Evolutionary conservation across 2,888 invertebrate species (phyloP), one percentile per base, ranked within the genome.

Genomic region (Galerucella calmariensis): DNA sequence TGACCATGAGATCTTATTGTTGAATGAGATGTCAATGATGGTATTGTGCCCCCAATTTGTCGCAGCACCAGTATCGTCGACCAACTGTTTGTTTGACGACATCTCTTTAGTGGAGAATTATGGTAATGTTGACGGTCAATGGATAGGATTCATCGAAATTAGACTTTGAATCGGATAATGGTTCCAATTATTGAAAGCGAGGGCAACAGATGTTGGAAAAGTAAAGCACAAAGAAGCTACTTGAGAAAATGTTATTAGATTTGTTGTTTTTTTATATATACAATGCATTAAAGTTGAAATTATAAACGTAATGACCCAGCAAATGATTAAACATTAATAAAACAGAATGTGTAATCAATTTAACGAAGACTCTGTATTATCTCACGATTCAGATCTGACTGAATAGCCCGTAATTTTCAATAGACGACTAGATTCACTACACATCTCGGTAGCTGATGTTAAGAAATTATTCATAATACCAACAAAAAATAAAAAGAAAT

Each of bases 371-470:
- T 51, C 53, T 63, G 2, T 6, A 16, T 56, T 16, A 65, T 70
- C 61, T 61, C n/a, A 46, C 46, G 63, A 12, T 48, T 44, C 24
- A 46, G 35, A 67, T 59, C 27, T 48, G 73, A 71, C 46, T 82
- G 79, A 81, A 81, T 81, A 81, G 82, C 69, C 75, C 74, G 78
- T 81, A 82, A 82, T 82, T 82, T 82, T 82, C 79, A 82, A 82
- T 82, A 79, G 81, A 44, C 41, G 44, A 61, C 14, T 35, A 61
- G 61, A 61, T n/a, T 35, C 63, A 44, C 20, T 20, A 16, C 63
- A 44, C 63, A 46, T 78, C 81, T 72, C 67, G 66, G 72, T 72
- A 72, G 72, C 72, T 65, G n/a, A 12, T 51, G 51, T 41, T 35
- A 51, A 72, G 59, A 67, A 67, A 72, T 58, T 66, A 71, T 65